A percentile compares a stretch with the other conserved stretches of the same genome.
Evolutionary conservation across 2,797 vertebrate genomes (phyloP).

Genomic region (Amphiprion clarkii): DNA sequence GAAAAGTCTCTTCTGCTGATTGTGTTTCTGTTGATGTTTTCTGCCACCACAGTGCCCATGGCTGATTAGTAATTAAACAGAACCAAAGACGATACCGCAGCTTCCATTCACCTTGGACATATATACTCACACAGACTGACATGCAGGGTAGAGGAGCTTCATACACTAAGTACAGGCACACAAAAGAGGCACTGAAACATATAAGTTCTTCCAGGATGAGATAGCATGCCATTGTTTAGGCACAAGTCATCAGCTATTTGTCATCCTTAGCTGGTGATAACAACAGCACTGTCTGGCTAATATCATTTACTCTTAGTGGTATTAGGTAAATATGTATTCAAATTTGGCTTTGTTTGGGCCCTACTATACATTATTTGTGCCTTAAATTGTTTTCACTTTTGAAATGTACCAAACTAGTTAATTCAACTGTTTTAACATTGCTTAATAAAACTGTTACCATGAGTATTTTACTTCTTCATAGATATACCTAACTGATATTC

Average conservation of each 20-base stretch:
- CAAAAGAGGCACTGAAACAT: constrained; percentile 2
- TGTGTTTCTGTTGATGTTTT: constrained; percentile 54
- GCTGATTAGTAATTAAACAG: constrained; percentile 83
- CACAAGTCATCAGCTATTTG: constrained; percentile 17
- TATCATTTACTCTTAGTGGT: not conserved
- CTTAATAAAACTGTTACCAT: not conserved
- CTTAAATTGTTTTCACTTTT: not conserved
- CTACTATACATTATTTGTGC: not conserved
- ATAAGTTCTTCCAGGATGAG: not conserved
- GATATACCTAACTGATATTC: no score
- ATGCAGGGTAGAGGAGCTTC: constrained; percentile 20
- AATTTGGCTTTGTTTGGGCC: not conserved
- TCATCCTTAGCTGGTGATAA: constrained; percentile 27
- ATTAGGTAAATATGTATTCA: not conserved
- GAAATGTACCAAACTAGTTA: not conserved
- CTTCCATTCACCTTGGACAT: constrained; percentile 59
- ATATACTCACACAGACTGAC: constrained; percentile 44
- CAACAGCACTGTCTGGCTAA: constrained; percentile 3
- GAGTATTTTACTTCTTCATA: not conserved
- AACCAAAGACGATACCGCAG: constrained; percentile 73
- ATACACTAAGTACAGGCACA: constrained; percentile 21
- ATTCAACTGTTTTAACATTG: not conserved
- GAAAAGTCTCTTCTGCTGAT: constrained; percentile 49
- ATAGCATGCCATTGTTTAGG: constrained; percentile 15
- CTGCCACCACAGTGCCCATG: constrained; percentile 47